Conservation (phyloP, 2,888 invertebrate species). For the Erannis defoliaria region DNA sequence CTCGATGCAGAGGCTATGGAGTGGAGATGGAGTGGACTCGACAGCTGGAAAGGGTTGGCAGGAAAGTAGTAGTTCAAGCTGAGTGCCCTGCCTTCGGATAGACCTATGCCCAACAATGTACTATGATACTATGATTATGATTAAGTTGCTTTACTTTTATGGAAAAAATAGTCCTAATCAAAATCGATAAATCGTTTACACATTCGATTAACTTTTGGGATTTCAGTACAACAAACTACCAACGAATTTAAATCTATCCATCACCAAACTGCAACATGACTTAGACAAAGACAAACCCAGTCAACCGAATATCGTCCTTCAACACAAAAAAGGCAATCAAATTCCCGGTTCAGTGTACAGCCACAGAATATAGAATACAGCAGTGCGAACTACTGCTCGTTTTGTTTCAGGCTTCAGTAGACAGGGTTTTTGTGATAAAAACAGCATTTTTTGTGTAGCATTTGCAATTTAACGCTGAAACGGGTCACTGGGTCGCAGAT, state of each 20-base stretch:
- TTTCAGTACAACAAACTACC: neutral
- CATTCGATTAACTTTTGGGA: too few species aligned
- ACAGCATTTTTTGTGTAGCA: conserved; percentile 4
- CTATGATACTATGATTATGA: too few species aligned
- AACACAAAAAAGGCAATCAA: conserved; percentile 21
- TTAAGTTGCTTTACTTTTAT: too few species aligned
- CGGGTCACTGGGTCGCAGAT: conserved; percentile 28
- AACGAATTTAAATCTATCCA: neutral
- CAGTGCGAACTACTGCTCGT: neutral
- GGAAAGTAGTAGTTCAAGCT: too few species aligned
- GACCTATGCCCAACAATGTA: too few species aligned
- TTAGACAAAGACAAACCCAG: conserved; percentile 8
- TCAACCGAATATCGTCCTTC: conserved; percentile 22
- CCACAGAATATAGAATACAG: neutral
- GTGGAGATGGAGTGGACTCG: too few species aligned
- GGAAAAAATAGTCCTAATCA: too few species aligned
- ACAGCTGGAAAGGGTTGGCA: too few species aligned
- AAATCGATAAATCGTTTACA: too few species aligned
- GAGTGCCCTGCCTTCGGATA: too few species aligned
- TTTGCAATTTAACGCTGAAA: conserved; percentile 18
- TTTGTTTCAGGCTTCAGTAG: conserved; percentile 11
- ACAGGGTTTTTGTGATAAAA: conserved; percentile 9
- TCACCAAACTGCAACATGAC: neutral
- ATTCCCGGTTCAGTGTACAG: conserved; percentile 4
- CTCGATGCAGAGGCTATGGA: too few species aligned